Percentiles rank a stretch among this genome's conserved stretches.
phyloP scores from a whole-genome alignment of 2,888 invertebrate species.

The Cistogaster globosa region DNA sequence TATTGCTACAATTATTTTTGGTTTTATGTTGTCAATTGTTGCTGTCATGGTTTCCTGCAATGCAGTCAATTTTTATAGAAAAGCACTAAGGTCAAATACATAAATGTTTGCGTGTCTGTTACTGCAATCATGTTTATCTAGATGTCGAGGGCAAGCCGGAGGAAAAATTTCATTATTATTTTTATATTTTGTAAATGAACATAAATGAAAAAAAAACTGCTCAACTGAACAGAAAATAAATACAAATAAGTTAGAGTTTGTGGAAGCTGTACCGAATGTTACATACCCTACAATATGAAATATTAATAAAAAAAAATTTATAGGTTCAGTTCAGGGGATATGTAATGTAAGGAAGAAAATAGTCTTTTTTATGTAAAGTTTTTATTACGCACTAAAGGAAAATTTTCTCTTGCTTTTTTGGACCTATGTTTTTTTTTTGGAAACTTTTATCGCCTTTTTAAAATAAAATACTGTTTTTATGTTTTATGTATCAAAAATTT shows the following conservation, averaged over 20 bases:
- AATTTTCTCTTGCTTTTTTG: no score
- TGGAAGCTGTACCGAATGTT: no score
- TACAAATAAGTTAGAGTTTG: no score
- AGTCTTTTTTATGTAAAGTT: neutral
- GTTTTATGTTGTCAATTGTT: constrained; percentile 67
- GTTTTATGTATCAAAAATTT: no score
- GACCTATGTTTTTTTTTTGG: no score
- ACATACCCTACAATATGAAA: no score
- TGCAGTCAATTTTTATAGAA: constrained; percentile 61
- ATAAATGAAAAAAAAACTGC: neutral
- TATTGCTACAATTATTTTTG: constrained; percentile 35
- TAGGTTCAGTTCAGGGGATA: no score
- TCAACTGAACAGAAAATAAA: neutral
- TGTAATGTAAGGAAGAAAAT: no score
- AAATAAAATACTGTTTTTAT: no score
- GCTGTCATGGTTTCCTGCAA: constrained; percentile 66
- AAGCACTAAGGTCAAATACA: constrained; percentile 62
- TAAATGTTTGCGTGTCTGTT: constrained; percentile 41
- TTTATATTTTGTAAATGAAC: constrained; percentile 26
- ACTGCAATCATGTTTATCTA: neutral
- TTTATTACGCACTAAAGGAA: no score
- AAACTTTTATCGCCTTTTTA: no score
- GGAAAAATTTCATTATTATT: constrained; percentile 34
- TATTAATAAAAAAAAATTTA: no score
- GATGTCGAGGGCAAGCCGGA: neutral